Conservation (phyloP, 2,113 vertebrate genomes). For the Strigops habroptila region DNA sequence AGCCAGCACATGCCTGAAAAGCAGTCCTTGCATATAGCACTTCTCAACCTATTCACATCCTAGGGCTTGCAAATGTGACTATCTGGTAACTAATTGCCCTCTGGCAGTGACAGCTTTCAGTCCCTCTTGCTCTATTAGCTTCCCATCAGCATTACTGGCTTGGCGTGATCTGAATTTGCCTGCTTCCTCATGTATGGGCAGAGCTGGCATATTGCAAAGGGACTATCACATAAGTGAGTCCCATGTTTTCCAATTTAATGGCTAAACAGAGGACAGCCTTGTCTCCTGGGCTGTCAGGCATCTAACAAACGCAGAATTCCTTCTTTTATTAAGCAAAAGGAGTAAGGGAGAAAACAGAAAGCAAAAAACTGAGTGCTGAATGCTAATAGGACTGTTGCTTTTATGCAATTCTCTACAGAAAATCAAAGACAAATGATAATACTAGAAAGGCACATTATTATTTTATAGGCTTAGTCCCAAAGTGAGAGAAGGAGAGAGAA, state of each 20-base stretch:
- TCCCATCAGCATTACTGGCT: neutral
- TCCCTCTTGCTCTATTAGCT: neutral
- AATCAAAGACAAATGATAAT: slow-evolving; percentile 44
- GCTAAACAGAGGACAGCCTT: neutral
- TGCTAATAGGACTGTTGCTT: neutral
- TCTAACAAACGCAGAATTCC: neutral
- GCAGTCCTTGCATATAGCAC: neutral
- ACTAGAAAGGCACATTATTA: slow-evolving; percentile 14
- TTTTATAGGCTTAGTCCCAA: slow-evolving; percentile 28
- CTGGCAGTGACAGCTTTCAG: neutral
- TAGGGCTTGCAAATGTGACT: neutral
- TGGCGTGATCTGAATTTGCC: neutral
- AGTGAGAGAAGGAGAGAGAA: neutral
- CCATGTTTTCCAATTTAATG: neutral
- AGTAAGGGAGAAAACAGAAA: neutral
- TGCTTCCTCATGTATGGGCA: neutral
- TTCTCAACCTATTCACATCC: neutral
- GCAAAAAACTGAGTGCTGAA: slow-evolving; percentile 3
- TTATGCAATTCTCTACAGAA: slow-evolving; percentile 28
- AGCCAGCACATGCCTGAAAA: neutral
- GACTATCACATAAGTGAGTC: neutral
- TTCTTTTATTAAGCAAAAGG: slow-evolving; percentile 28
- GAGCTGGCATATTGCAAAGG: neutral
- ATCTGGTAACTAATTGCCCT: neutral
- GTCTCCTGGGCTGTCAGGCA: neutral